These are phyloP conservation scores for Triops cancriformis DNA, from an alignment of 1,140 invertebrate genomes.

Conservation along the genomic window DNA sequence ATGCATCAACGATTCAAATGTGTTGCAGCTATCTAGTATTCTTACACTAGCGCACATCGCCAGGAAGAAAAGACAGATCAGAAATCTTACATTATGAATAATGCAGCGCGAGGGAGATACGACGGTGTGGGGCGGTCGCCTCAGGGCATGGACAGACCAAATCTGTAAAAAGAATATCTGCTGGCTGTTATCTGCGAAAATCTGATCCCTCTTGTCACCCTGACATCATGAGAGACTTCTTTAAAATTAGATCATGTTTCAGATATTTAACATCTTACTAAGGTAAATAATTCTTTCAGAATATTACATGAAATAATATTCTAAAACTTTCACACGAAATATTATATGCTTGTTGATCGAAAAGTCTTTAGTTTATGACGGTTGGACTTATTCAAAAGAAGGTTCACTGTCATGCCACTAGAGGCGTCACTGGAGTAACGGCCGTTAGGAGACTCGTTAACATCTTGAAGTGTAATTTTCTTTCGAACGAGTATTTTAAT, in stretches of 20 bases:
- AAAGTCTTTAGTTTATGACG: too few relatives aligned
- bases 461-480: too few relatives aligned
- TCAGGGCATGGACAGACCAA: neutral
- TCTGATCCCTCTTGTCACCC: neutral
- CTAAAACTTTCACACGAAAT: too few relatives aligned
- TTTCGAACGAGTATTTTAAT: too few relatives aligned
- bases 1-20: slow-evolving; percentile 6
- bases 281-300: too few relatives aligned
- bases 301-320: too few relatives aligned
- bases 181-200: neutral
- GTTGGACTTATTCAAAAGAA: too few relatives aligned
- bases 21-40: slow-evolving; percentile 14
- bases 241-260: neutral
- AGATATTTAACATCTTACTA: neutral
- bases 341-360: too few relatives aligned
- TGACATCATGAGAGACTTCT: neutral
- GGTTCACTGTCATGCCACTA: too few relatives aligned
- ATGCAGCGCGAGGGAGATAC: neutral
- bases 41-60: neutral
- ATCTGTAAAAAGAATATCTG: neutral
- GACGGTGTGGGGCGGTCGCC: neutral
- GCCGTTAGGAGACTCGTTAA: too few relatives aligned
- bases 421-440: too few relatives aligned
- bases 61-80: neutral
- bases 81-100: neutral